Conservation (phyloP, 2,888 invertebrate genomes). For the Hyposoter didymator region DNA sequence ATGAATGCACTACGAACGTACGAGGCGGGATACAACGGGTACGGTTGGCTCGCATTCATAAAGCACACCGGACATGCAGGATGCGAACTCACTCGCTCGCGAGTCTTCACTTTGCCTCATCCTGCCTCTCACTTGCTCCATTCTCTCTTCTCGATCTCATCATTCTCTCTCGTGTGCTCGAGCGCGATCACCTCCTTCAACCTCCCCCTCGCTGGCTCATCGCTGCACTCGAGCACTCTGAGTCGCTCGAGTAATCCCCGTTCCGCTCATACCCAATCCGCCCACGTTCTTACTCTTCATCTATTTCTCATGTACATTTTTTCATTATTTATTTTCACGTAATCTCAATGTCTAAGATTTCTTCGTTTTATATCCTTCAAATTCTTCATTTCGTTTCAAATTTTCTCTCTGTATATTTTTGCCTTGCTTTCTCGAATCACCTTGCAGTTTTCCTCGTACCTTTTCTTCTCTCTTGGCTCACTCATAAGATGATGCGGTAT, state of each 20-base stretch:
- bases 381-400: background rate
- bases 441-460: background rate
- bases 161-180: slow-evolving; percentile 65
- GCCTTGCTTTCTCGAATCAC: slow-evolving; percentile 36
- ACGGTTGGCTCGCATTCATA: slow-evolving; percentile 79
- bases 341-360: slow-evolving; percentile 34
- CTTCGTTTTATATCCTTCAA: background rate
- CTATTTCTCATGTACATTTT: slow-evolving; percentile 45
- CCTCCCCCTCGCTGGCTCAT: slow-evolving; percentile 41
- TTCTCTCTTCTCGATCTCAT: slow-evolving; percentile 66
- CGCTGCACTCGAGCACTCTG: slow-evolving; percentile 53
- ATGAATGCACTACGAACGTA: slow-evolving; percentile 67
- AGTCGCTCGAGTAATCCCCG: slow-evolving; percentile 67
- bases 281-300: slow-evolving; percentile 65
- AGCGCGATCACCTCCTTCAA: slow-evolving; percentile 52
- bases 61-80: slow-evolving; percentile 79
- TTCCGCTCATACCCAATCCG: slow-evolving; percentile 67
- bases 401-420: slow-evolving; percentile 69
- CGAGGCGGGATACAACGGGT: slow-evolving; percentile 69
- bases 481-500: slow-evolving; percentile 48
- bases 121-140: slow-evolving; percentile 37
- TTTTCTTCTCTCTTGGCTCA: slow-evolving; percentile 22
- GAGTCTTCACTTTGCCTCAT: slow-evolving; percentile 28
- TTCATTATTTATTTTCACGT: slow-evolving; percentile 65
- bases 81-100: slow-evolving; percentile 75